A percentile compares a stretch with the other conserved stretches of the same genome.
Conservation (phyloP, 2,888 invertebrate species). For the Tiphia femorata region DNA sequence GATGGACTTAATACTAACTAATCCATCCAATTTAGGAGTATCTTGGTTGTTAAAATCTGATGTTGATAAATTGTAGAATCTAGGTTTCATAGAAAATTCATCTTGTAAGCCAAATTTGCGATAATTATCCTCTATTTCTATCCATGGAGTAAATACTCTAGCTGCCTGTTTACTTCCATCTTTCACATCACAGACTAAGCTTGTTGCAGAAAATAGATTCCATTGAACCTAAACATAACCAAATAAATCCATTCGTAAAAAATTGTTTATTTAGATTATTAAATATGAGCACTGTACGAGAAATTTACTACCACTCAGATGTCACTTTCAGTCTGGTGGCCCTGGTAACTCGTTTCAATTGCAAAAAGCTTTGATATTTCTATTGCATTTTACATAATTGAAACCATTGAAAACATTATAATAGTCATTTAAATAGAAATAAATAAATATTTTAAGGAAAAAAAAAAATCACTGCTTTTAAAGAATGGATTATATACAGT, state of each 20-base stretch:
- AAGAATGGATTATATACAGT: not conserved
- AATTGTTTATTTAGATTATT: not conserved
- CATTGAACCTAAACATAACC: slow-evolving; percentile 75
- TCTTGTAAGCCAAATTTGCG: slow-evolving; percentile 75
- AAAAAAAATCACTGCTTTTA: not conserved
- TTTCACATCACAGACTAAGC: slow-evolving; percentile 73
- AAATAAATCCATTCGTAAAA: not conserved
- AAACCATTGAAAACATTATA: not conserved
- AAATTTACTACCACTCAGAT: slow-evolving; percentile 66
- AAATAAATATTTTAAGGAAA: slow-evolving; percentile 17
- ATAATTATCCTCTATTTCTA: slow-evolving; percentile 83
- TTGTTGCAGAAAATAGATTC: slow-evolving; percentile 81
- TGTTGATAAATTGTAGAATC: slow-evolving; percentile 90
- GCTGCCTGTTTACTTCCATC: slow-evolving; percentile 70
- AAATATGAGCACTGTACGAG: slow-evolving; percentile 54
- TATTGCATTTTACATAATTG: slow-evolving; percentile 57
- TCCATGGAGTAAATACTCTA: slow-evolving; percentile 79
- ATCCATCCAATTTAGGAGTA: slow-evolving; percentile 91
- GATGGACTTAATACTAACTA: slow-evolving; percentile 61
- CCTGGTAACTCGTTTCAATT: slow-evolving; percentile 62
- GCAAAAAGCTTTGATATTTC: slow-evolving; percentile 32
- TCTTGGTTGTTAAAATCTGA: slow-evolving; percentile 83
- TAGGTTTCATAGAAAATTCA: slow-evolving; percentile 83
- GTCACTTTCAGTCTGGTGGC: slow-evolving; percentile 63
- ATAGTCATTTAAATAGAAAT: slow-evolving; percentile 12